Conservation (phyloP, 2,113 vertebrate species). For the Copsychus sechellarum region DNA sequence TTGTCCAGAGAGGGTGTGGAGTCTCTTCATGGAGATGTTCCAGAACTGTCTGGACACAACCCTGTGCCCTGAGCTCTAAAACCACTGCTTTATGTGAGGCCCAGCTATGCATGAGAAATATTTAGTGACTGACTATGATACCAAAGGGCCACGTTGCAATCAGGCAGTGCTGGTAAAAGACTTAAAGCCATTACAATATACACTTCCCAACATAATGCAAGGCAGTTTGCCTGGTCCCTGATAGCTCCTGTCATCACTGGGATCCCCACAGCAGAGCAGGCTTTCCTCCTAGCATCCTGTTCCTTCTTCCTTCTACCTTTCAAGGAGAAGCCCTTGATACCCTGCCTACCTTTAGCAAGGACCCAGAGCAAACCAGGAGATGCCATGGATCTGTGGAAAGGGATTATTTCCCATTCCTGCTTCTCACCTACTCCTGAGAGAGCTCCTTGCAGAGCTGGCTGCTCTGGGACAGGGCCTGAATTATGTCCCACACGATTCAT, state of each 20-base stretch:
- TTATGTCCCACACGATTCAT: not conserved
- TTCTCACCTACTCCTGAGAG: not conserved
- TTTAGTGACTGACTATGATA: not conserved
- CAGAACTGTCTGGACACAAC: not conserved
- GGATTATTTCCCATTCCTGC: not conserved
- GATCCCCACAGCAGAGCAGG: not conserved
- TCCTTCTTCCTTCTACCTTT: not conserved
- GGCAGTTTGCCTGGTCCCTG: not conserved
- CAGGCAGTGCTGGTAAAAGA: not conserved
- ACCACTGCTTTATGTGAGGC: not conserved
- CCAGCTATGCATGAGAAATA: not conserved
- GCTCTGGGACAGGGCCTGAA: not conserved
- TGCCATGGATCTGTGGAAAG: not conserved
- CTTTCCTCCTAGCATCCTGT: not conserved
- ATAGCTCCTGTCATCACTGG: not conserved
- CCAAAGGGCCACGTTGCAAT: not conserved
- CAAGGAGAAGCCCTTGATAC: not conserved
- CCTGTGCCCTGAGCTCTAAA: not conserved
- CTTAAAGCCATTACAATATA: not conserved
- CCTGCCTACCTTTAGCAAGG: not conserved
- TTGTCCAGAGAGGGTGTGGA: fast-evolving
- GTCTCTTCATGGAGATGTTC: not conserved
- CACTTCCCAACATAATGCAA: not conserved
- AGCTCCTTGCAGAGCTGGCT: not conserved
- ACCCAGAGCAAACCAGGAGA: not conserved